A percentile compares a stretch with the other conserved stretches of the same genome.
phyloP scores from a whole-genome alignment of 2,113 vertebrate genomes.

The Zosterops borbonicus region DNA sequence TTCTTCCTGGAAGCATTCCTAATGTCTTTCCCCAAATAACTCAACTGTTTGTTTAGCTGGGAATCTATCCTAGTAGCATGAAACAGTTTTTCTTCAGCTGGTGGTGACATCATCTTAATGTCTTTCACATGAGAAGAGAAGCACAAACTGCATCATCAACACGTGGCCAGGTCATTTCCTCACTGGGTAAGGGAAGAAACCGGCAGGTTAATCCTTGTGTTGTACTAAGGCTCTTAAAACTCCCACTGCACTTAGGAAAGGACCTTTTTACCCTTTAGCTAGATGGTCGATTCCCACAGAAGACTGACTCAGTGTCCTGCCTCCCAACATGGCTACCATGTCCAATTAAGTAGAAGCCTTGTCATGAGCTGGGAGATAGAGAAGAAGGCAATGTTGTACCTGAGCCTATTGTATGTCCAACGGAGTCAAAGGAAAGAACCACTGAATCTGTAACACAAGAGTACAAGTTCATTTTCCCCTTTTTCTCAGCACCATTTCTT shows the following conservation, averaged over 20 bases:
- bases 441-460: constrained; percentile 97
- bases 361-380: constrained; percentile 47
- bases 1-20: constrained; percentile 48
- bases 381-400: constrained; percentile 83
- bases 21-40: constrained; percentile 36
- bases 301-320: constrained; percentile 9
- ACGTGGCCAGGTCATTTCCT: not conserved
- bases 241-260: not conserved
- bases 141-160: not conserved
- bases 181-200: not conserved
- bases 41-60: constrained; percentile 42
- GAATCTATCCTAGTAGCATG: constrained; percentile 23
- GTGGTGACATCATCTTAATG: constrained; percentile 15
- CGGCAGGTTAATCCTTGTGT: not conserved
- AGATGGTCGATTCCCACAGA: not conserved
- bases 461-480: constrained; percentile 80
- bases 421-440: constrained; percentile 86
- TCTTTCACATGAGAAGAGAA: constrained; percentile 25
- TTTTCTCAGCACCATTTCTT: constrained; percentile 25
- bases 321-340: constrained; percentile 69
- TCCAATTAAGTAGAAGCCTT: constrained; percentile 43
- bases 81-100: constrained; percentile 33
- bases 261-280: not conserved
- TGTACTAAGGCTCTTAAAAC: not conserved
- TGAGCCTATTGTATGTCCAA: constrained; percentile 92